A percentile compares a stretch with the other conserved stretches of the same genome.
Conservation (phyloP, 2,797 vertebrate genomes). For the Neomorphus geoffroyi region DNA sequence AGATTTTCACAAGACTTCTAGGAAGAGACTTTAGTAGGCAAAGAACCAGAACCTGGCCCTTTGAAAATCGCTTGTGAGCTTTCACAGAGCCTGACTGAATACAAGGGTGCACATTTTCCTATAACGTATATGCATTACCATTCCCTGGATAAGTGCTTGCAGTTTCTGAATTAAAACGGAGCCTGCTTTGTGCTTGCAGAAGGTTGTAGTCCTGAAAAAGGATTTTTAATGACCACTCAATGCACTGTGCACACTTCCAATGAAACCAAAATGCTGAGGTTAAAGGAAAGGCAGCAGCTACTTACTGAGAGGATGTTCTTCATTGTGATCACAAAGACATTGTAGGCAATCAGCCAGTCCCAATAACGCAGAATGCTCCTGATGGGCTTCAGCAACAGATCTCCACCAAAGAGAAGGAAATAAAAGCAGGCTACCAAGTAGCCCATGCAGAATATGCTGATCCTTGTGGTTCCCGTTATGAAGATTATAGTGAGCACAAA, state of each 20-base stretch:
- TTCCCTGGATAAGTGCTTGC: not conserved
- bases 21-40: not conserved
- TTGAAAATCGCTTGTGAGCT: not conserved
- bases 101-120: not conserved
- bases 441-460: conserved; percentile 99
- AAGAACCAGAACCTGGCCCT: not conserved
- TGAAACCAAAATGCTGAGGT: not conserved
- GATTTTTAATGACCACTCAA: conserved; percentile 19
- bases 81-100: not conserved
- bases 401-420: conserved; percentile 95
- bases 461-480: conserved; percentile 97
- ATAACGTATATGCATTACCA: not conserved
- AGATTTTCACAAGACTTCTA: not conserved
- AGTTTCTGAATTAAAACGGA: not conserved
- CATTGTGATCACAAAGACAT: conserved; percentile 98
- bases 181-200: not conserved
- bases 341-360: conserved; percentile 99
- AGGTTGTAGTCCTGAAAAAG: not conserved
- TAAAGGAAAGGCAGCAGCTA: not conserved
- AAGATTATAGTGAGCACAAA: conserved; percentile 99
- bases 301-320: conserved; percentile 97
- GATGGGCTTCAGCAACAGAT: conserved; percentile 94
- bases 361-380: conserved; percentile 95
- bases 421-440: conserved; percentile 99
- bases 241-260: not conserved